phyloP scores from a whole-genome alignment of 2,888 invertebrate species.

The Athalia cordata region DNA sequence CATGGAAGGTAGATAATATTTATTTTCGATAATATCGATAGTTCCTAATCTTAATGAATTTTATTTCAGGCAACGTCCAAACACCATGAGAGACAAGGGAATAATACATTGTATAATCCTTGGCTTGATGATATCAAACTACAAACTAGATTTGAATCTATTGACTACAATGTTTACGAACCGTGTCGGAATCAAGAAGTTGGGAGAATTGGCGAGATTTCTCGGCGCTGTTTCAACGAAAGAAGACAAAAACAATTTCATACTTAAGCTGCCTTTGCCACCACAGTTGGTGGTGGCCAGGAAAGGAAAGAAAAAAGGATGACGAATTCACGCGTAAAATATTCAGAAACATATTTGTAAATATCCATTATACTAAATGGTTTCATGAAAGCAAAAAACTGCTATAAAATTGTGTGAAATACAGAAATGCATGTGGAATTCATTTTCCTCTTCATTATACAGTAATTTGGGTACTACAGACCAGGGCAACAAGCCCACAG shows the following conservation, averaged over 20 bases:
- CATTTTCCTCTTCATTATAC: not conserved
- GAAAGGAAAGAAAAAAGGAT: constrained; percentile 53
- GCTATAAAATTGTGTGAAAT: not conserved
- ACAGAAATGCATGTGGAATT: not conserved
- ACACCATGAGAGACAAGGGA: constrained; percentile 65
- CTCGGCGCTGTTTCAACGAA: constrained; percentile 61
- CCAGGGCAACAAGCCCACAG: not conserved
- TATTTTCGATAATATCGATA: not conserved
- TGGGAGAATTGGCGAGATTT: constrained; percentile 62
- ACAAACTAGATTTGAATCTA: constrained; percentile 61
- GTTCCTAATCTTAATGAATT: constrained; percentile 4
- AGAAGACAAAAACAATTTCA: constrained; percentile 60
- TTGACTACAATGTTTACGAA: constrained; percentile 58
- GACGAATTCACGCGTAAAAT: no score
- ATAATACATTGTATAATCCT: constrained; percentile 66
- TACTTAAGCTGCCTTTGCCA: constrained; percentile 66
- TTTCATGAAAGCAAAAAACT: no score
- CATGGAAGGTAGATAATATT: constrained; percentile 62
- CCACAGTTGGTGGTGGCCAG: constrained; percentile 49
- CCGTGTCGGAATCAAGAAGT: constrained; percentile 62
- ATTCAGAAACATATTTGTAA: no score
- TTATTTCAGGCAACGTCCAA: constrained; percentile 64
- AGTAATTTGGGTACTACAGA: not conserved
- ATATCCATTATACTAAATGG: no score
- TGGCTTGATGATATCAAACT: constrained; percentile 62